These are phyloP conservation scores for Pandemis cinnamomeana DNA, from an alignment of 2,888 invertebrate species.

Conservation along the genomic window DNA sequence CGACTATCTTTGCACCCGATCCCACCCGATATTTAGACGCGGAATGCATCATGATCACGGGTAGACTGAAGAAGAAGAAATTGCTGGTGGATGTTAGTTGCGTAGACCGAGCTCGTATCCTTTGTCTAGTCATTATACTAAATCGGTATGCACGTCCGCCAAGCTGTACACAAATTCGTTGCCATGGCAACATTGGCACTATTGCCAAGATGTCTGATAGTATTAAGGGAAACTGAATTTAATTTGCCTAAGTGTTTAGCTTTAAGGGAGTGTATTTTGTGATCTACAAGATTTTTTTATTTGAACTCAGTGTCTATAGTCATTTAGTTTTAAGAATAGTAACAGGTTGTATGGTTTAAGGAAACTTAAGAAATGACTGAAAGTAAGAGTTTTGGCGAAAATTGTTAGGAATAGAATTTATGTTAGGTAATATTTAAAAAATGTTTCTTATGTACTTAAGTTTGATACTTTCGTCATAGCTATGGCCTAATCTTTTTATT, in stretches of 20 bases:
- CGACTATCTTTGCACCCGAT: no score
- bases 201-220: conserved; percentile 15
- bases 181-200: neutral
- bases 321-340: conserved; percentile 12
- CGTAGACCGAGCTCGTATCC: no score
- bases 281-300: conserved; percentile 13
- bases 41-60: no score
- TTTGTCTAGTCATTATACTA: conserved; percentile 15
- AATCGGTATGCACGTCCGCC: neutral
- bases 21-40: no score
- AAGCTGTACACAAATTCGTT: conserved; percentile 28
- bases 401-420: neutral
- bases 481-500: no score
- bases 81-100: no score
- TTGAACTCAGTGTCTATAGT: conserved; percentile 12
- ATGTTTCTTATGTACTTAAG: neutral
- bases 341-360: neutral
- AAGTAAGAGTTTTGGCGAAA: neutral
- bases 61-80: no score
- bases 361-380: neutral
- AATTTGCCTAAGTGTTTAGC: conserved; percentile 20
- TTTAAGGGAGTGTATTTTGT: conserved; percentile 34
- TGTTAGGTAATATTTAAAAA: neutral
- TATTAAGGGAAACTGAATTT: conserved; percentile 16
- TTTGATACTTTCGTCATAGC: neutral